phyloP scores from a whole-genome alignment of 2,888 invertebrate species.

The Pyrocoelia pectoralis region DNA sequence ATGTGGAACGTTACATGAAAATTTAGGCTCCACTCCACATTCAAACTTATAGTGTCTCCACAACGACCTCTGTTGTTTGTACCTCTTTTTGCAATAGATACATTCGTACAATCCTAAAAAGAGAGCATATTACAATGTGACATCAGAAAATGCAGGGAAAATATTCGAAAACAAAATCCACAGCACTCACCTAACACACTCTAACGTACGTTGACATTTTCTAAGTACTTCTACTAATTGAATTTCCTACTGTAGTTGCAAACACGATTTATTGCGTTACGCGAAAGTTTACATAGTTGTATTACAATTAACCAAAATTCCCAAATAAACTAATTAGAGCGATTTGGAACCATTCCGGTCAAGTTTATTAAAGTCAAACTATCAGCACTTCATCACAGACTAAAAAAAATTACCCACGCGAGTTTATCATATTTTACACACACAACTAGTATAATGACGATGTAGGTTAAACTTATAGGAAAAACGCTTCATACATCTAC shows the following conservation, averaged over 20 bases:
- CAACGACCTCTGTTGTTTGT: conserved; percentile 8
- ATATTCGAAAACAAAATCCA: not conserved
- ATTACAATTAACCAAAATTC: too few relatives aligned
- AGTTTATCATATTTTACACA: not conserved
- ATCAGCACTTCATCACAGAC: too few relatives aligned
- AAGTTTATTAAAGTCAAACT: too few relatives aligned
- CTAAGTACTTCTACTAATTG: too few relatives aligned
- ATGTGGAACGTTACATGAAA: not conserved
- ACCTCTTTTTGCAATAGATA: conserved; percentile 3
- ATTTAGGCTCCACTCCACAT: conserved; percentile 18
- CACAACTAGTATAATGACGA: not conserved
- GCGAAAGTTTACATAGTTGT: too few relatives aligned
- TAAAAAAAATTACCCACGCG: not conserved
- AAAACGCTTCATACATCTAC: conserved; percentile 45
- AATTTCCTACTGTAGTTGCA: too few relatives aligned
- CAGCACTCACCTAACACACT: too few relatives aligned
- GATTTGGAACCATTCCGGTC: too few relatives aligned
- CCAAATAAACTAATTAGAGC: too few relatives aligned
- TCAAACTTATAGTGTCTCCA: conserved; percentile 13
- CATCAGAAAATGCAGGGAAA: not conserved
- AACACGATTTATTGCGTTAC: too few relatives aligned
- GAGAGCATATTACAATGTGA: not conserved
- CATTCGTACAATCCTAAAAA: conserved; percentile 4
- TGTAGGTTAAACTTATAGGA: conserved; percentile 45
- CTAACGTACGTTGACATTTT: too few relatives aligned